These are phyloP conservation scores for Mus caroli DNA, from an alignment of 2,797 vertebrate species.

Conservation along the genomic window DNA sequence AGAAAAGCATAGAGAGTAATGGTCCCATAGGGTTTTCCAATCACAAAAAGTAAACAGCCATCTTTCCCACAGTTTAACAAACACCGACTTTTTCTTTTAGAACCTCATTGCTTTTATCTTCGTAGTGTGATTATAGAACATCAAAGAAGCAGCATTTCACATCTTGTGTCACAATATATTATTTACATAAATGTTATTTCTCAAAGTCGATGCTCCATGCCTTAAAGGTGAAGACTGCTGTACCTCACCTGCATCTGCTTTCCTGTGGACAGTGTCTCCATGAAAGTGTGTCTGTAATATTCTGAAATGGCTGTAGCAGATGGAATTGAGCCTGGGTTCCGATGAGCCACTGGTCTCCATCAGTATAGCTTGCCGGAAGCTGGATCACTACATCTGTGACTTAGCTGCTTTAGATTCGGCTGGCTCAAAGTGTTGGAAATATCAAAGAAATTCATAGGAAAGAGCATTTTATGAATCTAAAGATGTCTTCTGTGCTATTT, in stretches of 20 bases:
- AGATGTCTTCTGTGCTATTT: not conserved
- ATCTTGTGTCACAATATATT: not conserved
- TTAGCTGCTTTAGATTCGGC: not conserved
- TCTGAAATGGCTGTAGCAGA: not conserved
- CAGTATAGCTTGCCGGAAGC: not conserved
- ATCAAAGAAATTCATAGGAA: not conserved
- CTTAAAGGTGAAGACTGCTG: not conserved
- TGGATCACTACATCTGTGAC: not conserved
- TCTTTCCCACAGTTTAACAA: not conserved
- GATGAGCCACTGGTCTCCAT: not conserved
- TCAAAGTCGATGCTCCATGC: not conserved
- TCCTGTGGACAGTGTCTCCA: not conserved
- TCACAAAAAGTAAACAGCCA: conserved; percentile 28
- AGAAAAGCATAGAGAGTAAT: not conserved
- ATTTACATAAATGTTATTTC: conserved; percentile 43
- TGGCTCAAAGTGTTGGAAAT: not conserved
- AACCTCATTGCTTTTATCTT: conserved; percentile 29
- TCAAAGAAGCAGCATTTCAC: not conserved
- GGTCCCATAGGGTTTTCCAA: not conserved
- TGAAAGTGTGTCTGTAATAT: conserved; percentile 26
- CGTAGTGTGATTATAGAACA: not conserved
- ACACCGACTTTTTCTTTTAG: conserved; percentile 1
- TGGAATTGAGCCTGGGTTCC: conserved; percentile 11
- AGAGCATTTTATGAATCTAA: not conserved
- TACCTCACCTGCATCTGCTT: not conserved